Evolutionary conservation across 1,140 invertebrate genomes (phyloP).

Genomic region (Hypsibius dujardini): DNA sequence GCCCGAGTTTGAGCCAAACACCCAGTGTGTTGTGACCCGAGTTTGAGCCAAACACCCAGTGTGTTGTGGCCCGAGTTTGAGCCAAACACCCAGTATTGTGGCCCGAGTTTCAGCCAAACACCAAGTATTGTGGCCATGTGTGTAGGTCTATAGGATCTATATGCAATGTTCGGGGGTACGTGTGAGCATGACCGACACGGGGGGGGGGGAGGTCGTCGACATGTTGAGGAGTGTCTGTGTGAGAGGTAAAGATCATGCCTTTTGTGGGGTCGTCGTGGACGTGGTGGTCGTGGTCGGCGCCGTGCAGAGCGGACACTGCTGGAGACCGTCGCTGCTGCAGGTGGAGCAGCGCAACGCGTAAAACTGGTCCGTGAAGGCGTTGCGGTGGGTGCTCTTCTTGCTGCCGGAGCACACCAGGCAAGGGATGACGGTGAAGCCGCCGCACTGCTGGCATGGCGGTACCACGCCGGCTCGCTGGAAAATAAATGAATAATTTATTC

Average conservation of each 20-base stretch:
- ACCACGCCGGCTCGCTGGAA: constrained; percentile 57
- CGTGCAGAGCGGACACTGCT: constrained; percentile 61
- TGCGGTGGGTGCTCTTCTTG: constrained; percentile 72
- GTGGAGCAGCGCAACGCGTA: constrained; percentile 87
- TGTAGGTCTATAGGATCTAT: not conserved
- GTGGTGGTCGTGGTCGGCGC: not conserved
- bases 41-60: too few relatives aligned
- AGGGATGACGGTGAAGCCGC: constrained; percentile 68
- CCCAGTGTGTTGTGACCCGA: too few relatives aligned
- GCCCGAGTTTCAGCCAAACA: too few relatives aligned
- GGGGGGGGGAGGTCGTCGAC: not conserved
- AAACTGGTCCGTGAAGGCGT: constrained; percentile 80
- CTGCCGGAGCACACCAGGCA: constrained; percentile 78
- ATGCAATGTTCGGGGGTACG: not conserved
- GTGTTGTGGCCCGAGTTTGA: too few relatives aligned
- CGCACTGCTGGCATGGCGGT: constrained; percentile 63
- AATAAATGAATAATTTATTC: constrained; percentile 6
- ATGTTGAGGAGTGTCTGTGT: not conserved
- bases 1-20: too few relatives aligned
- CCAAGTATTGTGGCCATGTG: too few relatives aligned
- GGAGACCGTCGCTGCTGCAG: constrained; percentile 78
- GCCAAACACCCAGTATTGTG: too few relatives aligned
- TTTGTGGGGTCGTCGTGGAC: not conserved
- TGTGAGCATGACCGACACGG: not conserved
- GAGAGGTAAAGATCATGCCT: not conserved